Evolutionary conservation across 2,888 invertebrate species (phyloP), one percentile per base, ranked within the genome.

Genomic region (Parapristionchus giblindavisi): DNA sequence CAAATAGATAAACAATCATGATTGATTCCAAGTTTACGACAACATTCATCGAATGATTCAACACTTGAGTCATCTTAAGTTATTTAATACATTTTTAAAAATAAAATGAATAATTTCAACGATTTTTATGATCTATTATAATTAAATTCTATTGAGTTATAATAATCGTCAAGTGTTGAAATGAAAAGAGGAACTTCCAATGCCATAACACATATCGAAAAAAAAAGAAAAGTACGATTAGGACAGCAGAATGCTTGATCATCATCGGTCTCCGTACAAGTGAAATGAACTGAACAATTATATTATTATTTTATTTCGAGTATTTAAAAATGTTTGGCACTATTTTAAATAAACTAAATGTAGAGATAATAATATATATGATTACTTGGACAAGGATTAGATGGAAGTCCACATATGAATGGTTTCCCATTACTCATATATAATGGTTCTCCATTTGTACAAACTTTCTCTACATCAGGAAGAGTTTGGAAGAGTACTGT

Each of bases 401-500:
- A 61, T 21, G 32, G 24, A 17, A 36, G 51, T 6, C 40, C 36
- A 52, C 75, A 75, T n/a, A 76, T 27, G 61, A 79, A 75, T 21
- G 65, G 72, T 6, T 75, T 65, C 4, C 76, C 76, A 32, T 40
- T 29, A 38, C 8, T 54, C 48, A 52, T 66, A 14, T 60, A 65
- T 4, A 75, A 32, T 32, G 75, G 75, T 14, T 75, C 75, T 43
- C 75, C 75, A 14, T 54, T 8, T 4, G n/a, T 32, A 43, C 71
- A 71, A 8, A 71, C 70, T 70, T 24, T 52, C 14, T 70, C 52
- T 21, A 11, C 34, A 21, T 77, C 75, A 32, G 78, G 68, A 4
- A 71, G 73, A 11, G 83, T 83, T 14, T 77, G 56, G 74, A 83
- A 81, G n/a, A 83, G 56, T 36, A 81, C 79, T 24, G 83, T 78